Conservation (phyloP, 1,140 invertebrate species). For the Eupristina koningsbergeri region DNA sequence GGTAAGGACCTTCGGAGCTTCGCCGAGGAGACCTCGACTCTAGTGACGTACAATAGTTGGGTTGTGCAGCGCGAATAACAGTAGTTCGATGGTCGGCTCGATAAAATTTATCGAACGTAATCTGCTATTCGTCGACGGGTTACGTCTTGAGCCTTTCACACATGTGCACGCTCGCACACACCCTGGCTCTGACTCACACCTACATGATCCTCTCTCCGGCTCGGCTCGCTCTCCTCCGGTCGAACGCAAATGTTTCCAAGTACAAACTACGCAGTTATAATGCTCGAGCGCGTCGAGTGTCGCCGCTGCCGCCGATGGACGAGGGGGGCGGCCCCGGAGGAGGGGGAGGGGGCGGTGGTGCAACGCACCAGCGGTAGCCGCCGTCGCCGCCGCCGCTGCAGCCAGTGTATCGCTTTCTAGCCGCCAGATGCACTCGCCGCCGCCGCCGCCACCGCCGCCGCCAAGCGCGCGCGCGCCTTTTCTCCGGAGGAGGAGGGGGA, state of each 20-base stretch:
- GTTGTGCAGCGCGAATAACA: conserved; percentile 25
- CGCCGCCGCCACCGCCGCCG: not conserved
- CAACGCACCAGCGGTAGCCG: conserved; percentile 40
- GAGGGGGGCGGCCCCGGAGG: not conserved
- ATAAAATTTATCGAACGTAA: conserved; percentile 48
- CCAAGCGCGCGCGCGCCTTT: conserved; percentile 34
- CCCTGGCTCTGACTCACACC: too few species aligned
- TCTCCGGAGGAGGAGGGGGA: not conserved
- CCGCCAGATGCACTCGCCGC: conserved; percentile 28
- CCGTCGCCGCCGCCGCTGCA: conserved; percentile 7
- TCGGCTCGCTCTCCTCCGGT: not conserved
- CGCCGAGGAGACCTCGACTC: not conserved
- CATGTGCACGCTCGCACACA: not conserved
- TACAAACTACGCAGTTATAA: conserved; percentile 54
- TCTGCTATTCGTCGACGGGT: conserved; percentile 34
- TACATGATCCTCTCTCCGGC: not conserved
- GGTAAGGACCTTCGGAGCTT: too few species aligned
- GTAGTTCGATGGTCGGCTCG: conserved; percentile 43
- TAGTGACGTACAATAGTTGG: conserved; percentile 31
- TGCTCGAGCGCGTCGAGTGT: conserved; percentile 29
- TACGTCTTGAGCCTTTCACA: conserved; percentile 18
- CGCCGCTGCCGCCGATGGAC: not conserved
- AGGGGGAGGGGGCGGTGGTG: conserved; percentile 24
- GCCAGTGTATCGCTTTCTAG: conserved; percentile 40
- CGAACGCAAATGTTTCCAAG: conserved; percentile 40